Evolutionary conservation across 1,140 invertebrate genomes (phyloP).

Genomic region (Macrosteles quadrilineatus): DNA sequence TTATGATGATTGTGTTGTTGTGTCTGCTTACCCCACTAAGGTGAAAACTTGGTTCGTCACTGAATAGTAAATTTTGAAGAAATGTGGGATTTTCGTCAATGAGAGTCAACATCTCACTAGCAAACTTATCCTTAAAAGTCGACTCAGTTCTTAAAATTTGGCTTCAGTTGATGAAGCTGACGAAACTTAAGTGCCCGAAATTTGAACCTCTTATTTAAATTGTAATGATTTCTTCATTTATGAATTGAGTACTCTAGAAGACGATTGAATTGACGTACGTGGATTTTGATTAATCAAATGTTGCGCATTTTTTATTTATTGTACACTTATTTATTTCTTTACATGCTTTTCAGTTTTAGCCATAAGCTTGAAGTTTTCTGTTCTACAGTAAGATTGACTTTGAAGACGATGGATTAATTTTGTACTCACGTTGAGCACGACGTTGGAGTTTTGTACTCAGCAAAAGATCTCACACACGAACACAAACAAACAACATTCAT

Average conservation of each 20-base stretch:
- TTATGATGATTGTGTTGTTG: not conserved
- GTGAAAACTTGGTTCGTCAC: not conserved
- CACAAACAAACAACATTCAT: too few relatives aligned
- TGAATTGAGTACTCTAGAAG: not conserved
- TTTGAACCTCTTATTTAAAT: too few relatives aligned
- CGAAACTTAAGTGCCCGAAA: too few relatives aligned
- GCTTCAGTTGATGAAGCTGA: too few relatives aligned
- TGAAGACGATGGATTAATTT: not conserved
- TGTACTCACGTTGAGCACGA: not conserved
- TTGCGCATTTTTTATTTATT: not conserved
- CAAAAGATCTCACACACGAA: too few relatives aligned
- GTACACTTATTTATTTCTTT: not conserved
- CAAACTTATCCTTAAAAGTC: too few relatives aligned
- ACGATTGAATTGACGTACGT: not conserved
- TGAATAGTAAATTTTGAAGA: not conserved
- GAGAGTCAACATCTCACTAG: too few relatives aligned
- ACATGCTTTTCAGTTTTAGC: not conserved
- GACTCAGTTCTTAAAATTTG: too few relatives aligned
- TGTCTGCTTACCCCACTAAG: not conserved
- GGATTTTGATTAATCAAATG: not conserved
- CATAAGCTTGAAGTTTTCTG: slow-evolving; percentile 2
- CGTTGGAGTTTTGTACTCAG: not conserved
- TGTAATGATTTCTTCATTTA: too few relatives aligned
- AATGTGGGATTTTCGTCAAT: not conserved
- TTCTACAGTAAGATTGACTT: not conserved